Base-by-base conservation (phyloP, 2,888 invertebrate genomes). In the Phlogophora meticulosa region DNA sequence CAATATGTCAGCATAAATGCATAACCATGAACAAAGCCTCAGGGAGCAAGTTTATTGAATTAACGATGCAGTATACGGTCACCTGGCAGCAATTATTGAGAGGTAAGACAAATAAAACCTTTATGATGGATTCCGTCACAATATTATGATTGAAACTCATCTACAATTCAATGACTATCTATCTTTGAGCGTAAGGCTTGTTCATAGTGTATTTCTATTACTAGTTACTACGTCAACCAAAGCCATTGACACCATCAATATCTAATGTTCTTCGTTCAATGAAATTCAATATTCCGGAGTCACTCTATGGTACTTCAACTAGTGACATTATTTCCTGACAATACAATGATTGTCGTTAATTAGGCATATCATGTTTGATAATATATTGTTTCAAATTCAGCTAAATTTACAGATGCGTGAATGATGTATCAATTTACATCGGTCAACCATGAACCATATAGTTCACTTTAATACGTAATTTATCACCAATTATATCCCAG, bases 41-140 rank as follows among this genome's bases (percentile, higher is more conserved):
- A 45, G 68, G 74, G 66, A 83, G 74, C 68, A 51, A 81, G 81
- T 81, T 81, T 72, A 83, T 81, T 81, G 58, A 81, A 83, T 83
- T 72, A 80, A 73, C 61, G 52, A 78, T 69, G 63, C 81, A 66
- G 46, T 63, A 64, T 61, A 34, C 76, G 56, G 71, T 76, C 75
- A 79, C 71, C 79, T 82, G 81, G 63, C 67, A 58, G 73, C 75
- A 80, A 87, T 86, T 78, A 76, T 76, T 74, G 62, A 65, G 49
- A 82, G 84, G 86, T 85, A 86, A 81, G 58, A 80, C 83, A 83
- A 82, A 86, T 87, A 84, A 85, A 84, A 80, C 80, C 73, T 85
- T 85, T 87, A 87, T 84, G 85, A 87, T 85, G 77, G 76, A 84
- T 78, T 81, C 76, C 67, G 72, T 83, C 83, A 80, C 78, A 81